Base-by-base conservation (phyloP, 1,140 invertebrate species). In the Calliphora vicina region DNA sequence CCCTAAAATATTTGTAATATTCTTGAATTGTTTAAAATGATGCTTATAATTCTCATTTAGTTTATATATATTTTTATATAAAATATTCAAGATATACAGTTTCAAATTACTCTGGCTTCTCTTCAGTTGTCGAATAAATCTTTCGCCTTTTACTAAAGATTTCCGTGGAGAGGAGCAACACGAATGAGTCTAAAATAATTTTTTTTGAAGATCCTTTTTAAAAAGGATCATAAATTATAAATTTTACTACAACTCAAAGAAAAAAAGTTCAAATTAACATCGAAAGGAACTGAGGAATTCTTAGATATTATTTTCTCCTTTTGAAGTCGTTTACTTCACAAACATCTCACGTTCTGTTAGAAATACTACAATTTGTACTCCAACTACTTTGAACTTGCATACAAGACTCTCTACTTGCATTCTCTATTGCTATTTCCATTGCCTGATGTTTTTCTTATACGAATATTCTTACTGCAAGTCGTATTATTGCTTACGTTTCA, bases 91-190 rank as follows among this genome's bases (percentile, higher is more conserved):
- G 12, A 15, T 13, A 3, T 57, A n/a, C 4, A 15, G 45, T 13
- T 57, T 57, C 45, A 43, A 80, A 26, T 25, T 12, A 85, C 87
- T 88, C 87, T 87, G 87, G 87, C 81, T 87, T 88, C 87, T 87
- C 86, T 88, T 88, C 87, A 87, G 71, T 86, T 89, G 87, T 90
- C 87, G 88, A 90, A 90, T 91, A 91, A 91, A 91, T 91, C 90
- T 91, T 91, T 91, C 90, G 91, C 90, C 90, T 91, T 91, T 91
- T 91, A 91, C 91, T 91, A 91, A 91, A 91, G 90, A 91, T 91
- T 91, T 91, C 90, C 90, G 88, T 89, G 88, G 89, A 88, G 88
- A 88, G 87, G 88, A 85, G 84, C 88, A 90, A 29, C 86, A 86
- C 85, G 86, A 86, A 86, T 87, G 86, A 88, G 85, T 88, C 86